These are phyloP conservation scores for Cosmorhoe ocellata DNA, from an alignment of 2,888 invertebrate genomes.

Conservation along the genomic window DNA sequence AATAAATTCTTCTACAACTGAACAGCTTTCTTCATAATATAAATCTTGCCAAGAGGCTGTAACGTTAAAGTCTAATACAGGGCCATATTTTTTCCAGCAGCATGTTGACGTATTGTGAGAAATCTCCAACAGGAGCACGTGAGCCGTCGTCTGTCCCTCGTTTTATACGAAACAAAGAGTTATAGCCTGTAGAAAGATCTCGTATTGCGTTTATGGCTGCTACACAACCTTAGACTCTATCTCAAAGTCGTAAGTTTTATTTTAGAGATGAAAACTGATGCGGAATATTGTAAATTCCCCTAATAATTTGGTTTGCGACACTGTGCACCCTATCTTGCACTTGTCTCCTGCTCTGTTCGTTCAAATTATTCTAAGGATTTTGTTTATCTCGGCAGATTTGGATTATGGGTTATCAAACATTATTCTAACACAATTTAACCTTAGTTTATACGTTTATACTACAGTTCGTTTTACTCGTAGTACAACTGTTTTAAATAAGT, in stretches of 20 bases:
- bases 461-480: too few species aligned
- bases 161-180: constrained; percentile 49
- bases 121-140: constrained; percentile 36
- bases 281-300: constrained; percentile 29
- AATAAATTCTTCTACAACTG: too few species aligned
- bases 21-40: constrained; percentile 2
- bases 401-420: constrained; percentile 7
- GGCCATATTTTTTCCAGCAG: constrained; percentile 29
- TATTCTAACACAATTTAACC: background rate
- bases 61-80: constrained; percentile 13
- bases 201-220: constrained; percentile 28
- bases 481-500: background rate
- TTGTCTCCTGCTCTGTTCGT: constrained; percentile 28
- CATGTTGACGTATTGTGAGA: constrained; percentile 36
- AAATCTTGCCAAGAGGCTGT: constrained; percentile 10
- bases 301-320: constrained; percentile 46
- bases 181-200: constrained; percentile 40
- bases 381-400: constrained; percentile 22
- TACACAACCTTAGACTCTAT: constrained; percentile 24
- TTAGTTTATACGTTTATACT: too few species aligned
- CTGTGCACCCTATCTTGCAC: constrained; percentile 40
- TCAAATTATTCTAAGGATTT: constrained; percentile 36
- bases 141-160: constrained; percentile 40
- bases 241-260: background rate
- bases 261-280: background rate